Conservation (phyloP, 1,140 invertebrate species). For the Oedothorax gibbosus region DNA sequence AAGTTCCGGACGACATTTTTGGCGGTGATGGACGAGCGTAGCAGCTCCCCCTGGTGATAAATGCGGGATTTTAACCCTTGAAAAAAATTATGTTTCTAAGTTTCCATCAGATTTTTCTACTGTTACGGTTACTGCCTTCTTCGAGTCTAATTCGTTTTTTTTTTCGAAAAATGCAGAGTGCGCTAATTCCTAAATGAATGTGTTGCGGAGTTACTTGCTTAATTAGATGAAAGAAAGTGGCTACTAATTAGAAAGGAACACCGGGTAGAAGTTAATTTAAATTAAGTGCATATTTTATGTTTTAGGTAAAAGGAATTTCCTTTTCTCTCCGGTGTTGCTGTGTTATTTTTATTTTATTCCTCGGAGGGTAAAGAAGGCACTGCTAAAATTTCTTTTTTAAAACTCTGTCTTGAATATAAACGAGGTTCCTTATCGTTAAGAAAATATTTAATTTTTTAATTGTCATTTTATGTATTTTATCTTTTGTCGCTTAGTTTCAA, state of each 20-base stretch:
- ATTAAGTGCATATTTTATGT: slow-evolving; percentile 35
- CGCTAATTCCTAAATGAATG: slow-evolving; percentile 39
- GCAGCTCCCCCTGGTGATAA: slow-evolving; percentile 31
- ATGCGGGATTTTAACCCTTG: slow-evolving; percentile 15
- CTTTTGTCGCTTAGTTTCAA: too few relatives aligned
- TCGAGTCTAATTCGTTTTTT: slow-evolving; percentile 25
- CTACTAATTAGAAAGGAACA: slow-evolving; percentile 18
- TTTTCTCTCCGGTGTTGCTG: too few relatives aligned
- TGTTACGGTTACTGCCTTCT: slow-evolving; percentile 11
- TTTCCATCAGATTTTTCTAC: slow-evolving; percentile 26
- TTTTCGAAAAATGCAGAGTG: background rate
- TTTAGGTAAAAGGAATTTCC: background rate
- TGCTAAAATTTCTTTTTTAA: too few relatives aligned
- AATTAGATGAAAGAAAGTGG: slow-evolving; percentile 35
- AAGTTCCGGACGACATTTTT: slow-evolving; percentile 51
- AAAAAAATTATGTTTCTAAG: slow-evolving; percentile 25
- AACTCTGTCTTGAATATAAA: too few relatives aligned
- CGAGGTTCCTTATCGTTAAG: too few relatives aligned
- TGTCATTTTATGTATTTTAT: too few relatives aligned
- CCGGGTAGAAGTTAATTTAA: slow-evolving; percentile 27
- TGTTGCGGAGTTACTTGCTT: slow-evolving; percentile 1
- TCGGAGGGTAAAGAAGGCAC: background rate
- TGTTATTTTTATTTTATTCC: background rate
- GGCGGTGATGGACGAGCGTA: slow-evolving; percentile 53
- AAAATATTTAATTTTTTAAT: too few relatives aligned